Evolutionary conservation across 2,113 vertebrate species (phyloP), one percentile per base, ranked within the genome.

Genomic region (Ictidomys tridecemlineatus): DNA sequence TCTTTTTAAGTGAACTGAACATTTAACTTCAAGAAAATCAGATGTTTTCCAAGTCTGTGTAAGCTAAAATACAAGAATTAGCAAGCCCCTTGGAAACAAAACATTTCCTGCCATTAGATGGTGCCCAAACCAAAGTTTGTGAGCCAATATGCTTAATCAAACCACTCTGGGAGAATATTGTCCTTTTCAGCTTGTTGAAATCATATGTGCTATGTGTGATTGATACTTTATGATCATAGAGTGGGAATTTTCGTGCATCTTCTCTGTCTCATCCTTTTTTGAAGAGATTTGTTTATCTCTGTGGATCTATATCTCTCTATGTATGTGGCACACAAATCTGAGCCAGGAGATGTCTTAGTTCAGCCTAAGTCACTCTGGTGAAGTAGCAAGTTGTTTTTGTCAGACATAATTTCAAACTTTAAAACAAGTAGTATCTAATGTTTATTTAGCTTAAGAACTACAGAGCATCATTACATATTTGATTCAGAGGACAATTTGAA

Each of bases 101-200:
- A 58, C 32, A 48, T 85, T 76, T 95, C 69, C 45, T 86, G 69
- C 96, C 97, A 72, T 90, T 97, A 98, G 97, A 92, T 97, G 97
- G 97, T 91, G 96, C 96, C 89, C 95, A 91, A 98, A 70, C 51
- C 95, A 92, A 92, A 70, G 80, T 37, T 94, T 84, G 45, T 76
- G 78, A 77, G 48, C 58, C 6, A 24, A 10, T 48, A 14, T 26
- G 24, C 24, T 67, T 74, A 67, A 88, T 74, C 78, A 93, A 94
- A 16, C 45, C 48, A 3, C 37, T 83, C 48, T 24, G 24, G 61
- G 51, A 84, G 63, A 51, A 53, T 6, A 12, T 42, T n/a, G 37
- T 83, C 56, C 7, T 26, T 74, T 13, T 78, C 37, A 8, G 58
- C 45, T 85, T 61, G 24, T 20, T 74, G 85, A 70, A 39, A 30